phyloP scores from a whole-genome alignment of 2,113 vertebrate species.

The Stomatorhinus ivindoensis region DNA sequence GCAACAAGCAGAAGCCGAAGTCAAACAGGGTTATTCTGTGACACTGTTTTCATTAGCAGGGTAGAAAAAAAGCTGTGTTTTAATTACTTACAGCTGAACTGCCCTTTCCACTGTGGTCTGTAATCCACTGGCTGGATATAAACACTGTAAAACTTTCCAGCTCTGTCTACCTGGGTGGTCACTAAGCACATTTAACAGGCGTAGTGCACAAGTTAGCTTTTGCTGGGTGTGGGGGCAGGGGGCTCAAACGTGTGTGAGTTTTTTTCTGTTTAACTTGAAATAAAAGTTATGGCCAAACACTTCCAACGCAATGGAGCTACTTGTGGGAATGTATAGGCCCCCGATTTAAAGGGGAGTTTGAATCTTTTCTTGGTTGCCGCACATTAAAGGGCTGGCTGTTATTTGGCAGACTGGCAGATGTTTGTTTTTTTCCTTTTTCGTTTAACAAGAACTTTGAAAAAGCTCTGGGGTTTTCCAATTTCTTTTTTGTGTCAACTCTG shows the following conservation, averaged over 20 bases:
- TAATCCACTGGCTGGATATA: slow-evolving; percentile 63
- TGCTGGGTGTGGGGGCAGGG: slow-evolving; percentile 16
- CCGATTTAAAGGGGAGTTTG: slow-evolving; percentile 33
- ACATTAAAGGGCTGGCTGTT: slow-evolving; percentile 23
- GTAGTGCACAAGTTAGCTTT: slow-evolving; percentile 25
- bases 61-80: slow-evolving; percentile 40
- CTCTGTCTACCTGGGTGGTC: slow-evolving; percentile 61
- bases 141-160: slow-evolving; percentile 63
- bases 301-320: slow-evolving; percentile 19
- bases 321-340: slow-evolving; percentile 30
- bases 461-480: slow-evolving; percentile 23
- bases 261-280: slow-evolving; percentile 13
- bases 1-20: slow-evolving; percentile 45
- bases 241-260: slow-evolving; percentile 26
- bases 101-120: slow-evolving; percentile 41
- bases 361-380: slow-evolving; percentile 22
- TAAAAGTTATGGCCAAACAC: slow-evolving; percentile 26
- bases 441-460: slow-evolving; percentile 17
- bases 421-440: slow-evolving; percentile 31
- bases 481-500: slow-evolving; percentile 27
- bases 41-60: slow-evolving; percentile 24
- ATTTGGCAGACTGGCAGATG: slow-evolving; percentile 21
- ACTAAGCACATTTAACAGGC: slow-evolving; percentile 22
- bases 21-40: slow-evolving; percentile 41
- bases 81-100: slow-evolving; percentile 67